Evolutionary conservation across 2,113 vertebrate species (phyloP).

Genomic region (Hiodon tergisus): DNA sequence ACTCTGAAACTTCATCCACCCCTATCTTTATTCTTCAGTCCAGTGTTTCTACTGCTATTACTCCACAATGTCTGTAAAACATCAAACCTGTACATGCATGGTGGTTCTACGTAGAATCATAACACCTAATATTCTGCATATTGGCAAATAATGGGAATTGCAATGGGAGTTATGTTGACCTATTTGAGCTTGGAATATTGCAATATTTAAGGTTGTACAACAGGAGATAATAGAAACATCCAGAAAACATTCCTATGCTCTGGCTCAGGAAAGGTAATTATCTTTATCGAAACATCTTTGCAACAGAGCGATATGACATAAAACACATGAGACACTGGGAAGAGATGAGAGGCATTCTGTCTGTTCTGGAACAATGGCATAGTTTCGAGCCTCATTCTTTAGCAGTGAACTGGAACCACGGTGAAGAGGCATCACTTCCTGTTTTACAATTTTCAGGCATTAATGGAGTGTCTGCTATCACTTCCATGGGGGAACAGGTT

Average conservation of each 20-base stretch:
- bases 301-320: neutral
- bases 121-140: too few relatives aligned
- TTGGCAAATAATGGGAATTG: too few relatives aligned
- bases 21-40: constrained; percentile 4
- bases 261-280: neutral
- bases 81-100: neutral
- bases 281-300: neutral
- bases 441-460: neutral
- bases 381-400: neutral
- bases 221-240: neutral
- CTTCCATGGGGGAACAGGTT: neutral
- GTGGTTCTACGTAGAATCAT: too few relatives aligned
- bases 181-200: neutral
- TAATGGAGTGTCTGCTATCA: constrained; percentile 1
- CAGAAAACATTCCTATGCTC: neutral
- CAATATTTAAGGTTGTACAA: neutral
- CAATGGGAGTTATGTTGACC: neutral
- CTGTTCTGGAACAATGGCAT: neutral
- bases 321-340: neutral
- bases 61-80: neutral
- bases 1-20: constrained; percentile 15
- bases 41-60: constrained; percentile 3
- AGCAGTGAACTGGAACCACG: neutral
- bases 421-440: constrained; percentile 6
- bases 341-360: neutral